Evolutionary conservation across 23 tunicate genomes (phyloP).

Genomic region (Oikopleura vanhoeffeni): DNA sequence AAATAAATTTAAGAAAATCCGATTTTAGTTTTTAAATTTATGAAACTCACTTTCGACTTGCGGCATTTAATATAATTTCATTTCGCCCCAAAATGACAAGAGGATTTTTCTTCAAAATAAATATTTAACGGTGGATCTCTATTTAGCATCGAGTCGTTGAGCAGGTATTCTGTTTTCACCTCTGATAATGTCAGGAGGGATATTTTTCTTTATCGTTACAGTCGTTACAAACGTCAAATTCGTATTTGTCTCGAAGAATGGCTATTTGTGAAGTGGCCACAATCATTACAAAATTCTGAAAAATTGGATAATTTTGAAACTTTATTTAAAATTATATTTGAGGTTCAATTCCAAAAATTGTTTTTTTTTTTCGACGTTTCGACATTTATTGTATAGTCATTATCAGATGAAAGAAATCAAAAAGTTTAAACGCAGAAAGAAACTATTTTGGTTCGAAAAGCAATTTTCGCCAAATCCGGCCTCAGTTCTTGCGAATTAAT

Average conservation of each 20-base stretch:
- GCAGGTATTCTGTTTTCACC: slow-evolving; percentile 24
- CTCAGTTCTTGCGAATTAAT: no score
- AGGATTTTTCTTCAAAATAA: slow-evolving; percentile 49
- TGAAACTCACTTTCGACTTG: slow-evolving; percentile 25
- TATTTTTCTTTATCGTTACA: slow-evolving; percentile 3
- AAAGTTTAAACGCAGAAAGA: no score
- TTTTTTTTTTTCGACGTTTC: no score
- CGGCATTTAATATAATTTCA: slow-evolving; percentile 45
- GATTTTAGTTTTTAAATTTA: no score
- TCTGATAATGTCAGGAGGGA: slow-evolving; percentile 5
- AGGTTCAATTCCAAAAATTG: no score
- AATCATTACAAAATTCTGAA: not conserved
- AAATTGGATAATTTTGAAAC: no score
- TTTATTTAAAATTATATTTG: no score
- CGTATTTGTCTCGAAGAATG: not conserved
- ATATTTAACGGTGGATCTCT: slow-evolving; percentile 58
- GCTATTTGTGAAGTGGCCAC: not conserved
- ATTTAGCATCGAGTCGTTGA: slow-evolving; percentile 45
- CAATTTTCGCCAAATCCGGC: no score
- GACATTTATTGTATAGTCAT: no score
- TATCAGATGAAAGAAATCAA: no score
- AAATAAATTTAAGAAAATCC: no score
- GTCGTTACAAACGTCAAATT: not conserved
- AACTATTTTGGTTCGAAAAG: no score
- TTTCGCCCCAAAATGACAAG: slow-evolving; percentile 79